Conservation (phyloP, 2,113 vertebrate species). For the Chaenogobius annularis region DNA sequence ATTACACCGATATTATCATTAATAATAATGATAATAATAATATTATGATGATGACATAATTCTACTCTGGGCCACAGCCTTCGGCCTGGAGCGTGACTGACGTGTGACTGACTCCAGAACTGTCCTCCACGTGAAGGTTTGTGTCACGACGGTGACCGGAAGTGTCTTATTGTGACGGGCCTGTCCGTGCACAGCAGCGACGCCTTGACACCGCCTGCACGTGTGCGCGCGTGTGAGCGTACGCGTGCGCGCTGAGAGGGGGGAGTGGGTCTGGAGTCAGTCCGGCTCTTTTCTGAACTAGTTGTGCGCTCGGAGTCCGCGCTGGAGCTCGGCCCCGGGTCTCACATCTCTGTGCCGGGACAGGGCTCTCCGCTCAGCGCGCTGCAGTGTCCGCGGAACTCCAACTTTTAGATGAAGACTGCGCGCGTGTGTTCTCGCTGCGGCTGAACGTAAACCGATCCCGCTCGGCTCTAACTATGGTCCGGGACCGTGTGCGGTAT, state of each 20-base stretch:
- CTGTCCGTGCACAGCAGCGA: not conserved
- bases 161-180: slow-evolving; percentile 55
- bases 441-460: slow-evolving; percentile 15
- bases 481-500: slow-evolving; percentile 34
- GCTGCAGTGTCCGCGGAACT: slow-evolving; percentile 38
- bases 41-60: too few species aligned
- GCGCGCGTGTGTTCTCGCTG: slow-evolving; percentile 15
- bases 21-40: too few species aligned
- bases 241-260: slow-evolving; percentile 19
- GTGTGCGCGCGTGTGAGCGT: not conserved
- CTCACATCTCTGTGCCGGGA: slow-evolving; percentile 24
- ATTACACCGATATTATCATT: too few species aligned
- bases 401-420: slow-evolving; percentile 40
- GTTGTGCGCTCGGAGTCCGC: slow-evolving; percentile 64
- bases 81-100: too few species aligned
- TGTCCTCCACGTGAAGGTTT: too few species aligned
- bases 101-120: too few species aligned
- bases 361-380: not conserved
- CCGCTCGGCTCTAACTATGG: slow-evolving; percentile 42
- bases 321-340: slow-evolving; percentile 46
- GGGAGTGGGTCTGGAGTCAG: slow-evolving; percentile 62
- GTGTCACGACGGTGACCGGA: too few species aligned
- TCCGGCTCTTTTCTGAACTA: slow-evolving; percentile 66
- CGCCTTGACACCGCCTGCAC: slow-evolving; percentile 20
- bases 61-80: too few species aligned